Percentiles rank a stretch among this genome's conserved stretches.
Evolutionary conservation across 2,888 invertebrate species (phyloP).

Genomic region (Chelonus formosanus): DNA sequence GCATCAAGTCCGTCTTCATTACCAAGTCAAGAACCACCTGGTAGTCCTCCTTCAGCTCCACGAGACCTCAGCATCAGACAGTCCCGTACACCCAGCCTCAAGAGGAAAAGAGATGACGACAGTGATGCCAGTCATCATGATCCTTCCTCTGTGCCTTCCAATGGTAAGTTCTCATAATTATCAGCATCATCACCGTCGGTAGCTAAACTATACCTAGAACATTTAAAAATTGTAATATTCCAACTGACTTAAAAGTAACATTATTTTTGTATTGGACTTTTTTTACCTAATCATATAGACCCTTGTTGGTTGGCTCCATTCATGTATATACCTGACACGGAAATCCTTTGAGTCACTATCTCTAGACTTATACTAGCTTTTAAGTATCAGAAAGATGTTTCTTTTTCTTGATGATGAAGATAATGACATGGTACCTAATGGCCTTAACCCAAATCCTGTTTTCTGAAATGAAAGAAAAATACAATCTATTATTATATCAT

Average conservation of each 20-base stretch:
- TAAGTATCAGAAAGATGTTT: neutral
- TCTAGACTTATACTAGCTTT: too few relatives aligned
- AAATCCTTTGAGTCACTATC: neutral
- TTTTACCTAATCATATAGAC: constrained; percentile 58
- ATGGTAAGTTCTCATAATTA: constrained; percentile 64
- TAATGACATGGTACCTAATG: constrained; percentile 31
- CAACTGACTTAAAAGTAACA: too few relatives aligned
- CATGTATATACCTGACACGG: constrained; percentile 16
- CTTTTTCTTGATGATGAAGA: constrained; percentile 5
- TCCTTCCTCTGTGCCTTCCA: constrained; percentile 67
- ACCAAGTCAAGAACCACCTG: constrained; percentile 57
- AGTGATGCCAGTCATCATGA: constrained; percentile 67
- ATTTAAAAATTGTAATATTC: too few relatives aligned
- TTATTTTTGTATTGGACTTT: constrained; percentile 27
- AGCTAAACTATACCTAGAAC: too few relatives aligned
- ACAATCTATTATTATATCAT: constrained; percentile 23
- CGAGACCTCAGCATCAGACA: constrained; percentile 70
- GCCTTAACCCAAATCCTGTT: constrained; percentile 26
- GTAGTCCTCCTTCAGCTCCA: constrained; percentile 67
- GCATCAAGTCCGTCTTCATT: constrained; percentile 59
- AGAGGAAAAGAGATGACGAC: constrained; percentile 70
- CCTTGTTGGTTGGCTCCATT: constrained; percentile 43
- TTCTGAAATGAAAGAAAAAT: constrained; percentile 22
- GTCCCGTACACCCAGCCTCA: constrained; percentile 66
- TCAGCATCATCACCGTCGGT: neutral